Evolutionary conservation across 2,113 vertebrate genomes (phyloP).

Genomic region (Solea senegalensis): DNA sequence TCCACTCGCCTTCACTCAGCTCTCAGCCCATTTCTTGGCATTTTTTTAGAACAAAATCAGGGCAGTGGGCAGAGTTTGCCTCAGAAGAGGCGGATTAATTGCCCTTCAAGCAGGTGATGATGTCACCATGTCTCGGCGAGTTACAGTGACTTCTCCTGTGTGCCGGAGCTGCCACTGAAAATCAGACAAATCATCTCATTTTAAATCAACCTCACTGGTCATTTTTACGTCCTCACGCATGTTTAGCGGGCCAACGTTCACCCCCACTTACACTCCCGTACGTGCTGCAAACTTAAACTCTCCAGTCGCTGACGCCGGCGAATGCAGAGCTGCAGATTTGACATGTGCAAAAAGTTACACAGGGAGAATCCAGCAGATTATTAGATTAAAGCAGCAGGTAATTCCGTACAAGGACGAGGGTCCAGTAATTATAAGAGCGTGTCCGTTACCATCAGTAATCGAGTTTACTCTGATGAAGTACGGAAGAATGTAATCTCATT

Average conservation of each 20-base stretch:
- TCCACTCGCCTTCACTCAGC: too few species aligned
- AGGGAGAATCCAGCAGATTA: constrained; percentile 34
- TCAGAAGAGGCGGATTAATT: too few species aligned
- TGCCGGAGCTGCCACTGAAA: constrained; percentile 16
- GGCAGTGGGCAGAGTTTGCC: too few species aligned
- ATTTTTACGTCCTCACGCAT: constrained; percentile 5
- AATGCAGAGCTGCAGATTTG: constrained; percentile 20
- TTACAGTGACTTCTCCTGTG: constrained; percentile 12
- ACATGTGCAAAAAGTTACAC: constrained; percentile 36
- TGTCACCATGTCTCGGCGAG: not conserved
- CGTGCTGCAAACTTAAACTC: not conserved
- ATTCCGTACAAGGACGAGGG: constrained; percentile 47
- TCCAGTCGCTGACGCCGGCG: constrained; percentile 13
- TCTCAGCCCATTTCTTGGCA: too few species aligned
- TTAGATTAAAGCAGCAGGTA: constrained; percentile 59
- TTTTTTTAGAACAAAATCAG: too few species aligned
- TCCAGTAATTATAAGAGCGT: constrained; percentile 59
- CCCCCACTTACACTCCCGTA: not conserved
- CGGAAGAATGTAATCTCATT: constrained; percentile 69
- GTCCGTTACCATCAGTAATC: constrained; percentile 59
- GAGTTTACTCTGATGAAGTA: constrained; percentile 67
- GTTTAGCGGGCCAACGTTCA: constrained; percentile 1
- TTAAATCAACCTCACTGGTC: constrained; percentile 49
- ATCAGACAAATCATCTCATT: constrained; percentile 32
- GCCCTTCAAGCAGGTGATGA: too few species aligned